These are phyloP conservation scores for Rhea pennata DNA, from an alignment of 2,113 vertebrate species.

Conservation along the genomic window DNA sequence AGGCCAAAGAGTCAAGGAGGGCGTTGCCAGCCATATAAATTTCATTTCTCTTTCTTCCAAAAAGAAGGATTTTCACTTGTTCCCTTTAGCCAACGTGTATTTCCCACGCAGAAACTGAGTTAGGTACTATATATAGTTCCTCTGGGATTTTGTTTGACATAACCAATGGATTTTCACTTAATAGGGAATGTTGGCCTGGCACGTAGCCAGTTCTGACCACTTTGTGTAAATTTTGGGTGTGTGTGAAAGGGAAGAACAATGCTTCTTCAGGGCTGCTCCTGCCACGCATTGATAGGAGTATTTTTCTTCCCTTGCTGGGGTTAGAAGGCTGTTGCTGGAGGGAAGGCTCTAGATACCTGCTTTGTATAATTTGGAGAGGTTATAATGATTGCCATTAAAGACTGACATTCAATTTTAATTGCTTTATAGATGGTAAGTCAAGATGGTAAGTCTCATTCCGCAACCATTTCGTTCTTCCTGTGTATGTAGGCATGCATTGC, in stretches of 20 bases:
- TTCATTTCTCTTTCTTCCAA: neutral
- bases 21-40: neutral
- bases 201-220: neutral
- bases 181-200: neutral
- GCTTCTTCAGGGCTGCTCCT: neutral
- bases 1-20: neutral
- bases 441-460: neutral
- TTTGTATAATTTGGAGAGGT: neutral
- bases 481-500: neutral
- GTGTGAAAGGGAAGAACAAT: neutral
- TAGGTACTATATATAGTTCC: neutral
- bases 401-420: neutral
- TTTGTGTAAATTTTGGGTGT: neutral
- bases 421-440: neutral
- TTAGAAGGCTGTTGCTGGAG: neutral
- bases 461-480: neutral
- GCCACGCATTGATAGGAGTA: accelerated
- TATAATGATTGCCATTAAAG: neutral
- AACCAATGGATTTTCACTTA: conserved; percentile 32
- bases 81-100: neutral
- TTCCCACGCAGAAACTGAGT: neutral
- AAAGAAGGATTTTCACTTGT: neutral
- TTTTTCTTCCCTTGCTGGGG: neutral
- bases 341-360: neutral
- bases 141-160: conserved; percentile 37